Percentiles rank a stretch among this genome's conserved stretches.
phyloP scores from a whole-genome alignment of 2,113 vertebrate species.

The Oenanthe melanoleuca region DNA sequence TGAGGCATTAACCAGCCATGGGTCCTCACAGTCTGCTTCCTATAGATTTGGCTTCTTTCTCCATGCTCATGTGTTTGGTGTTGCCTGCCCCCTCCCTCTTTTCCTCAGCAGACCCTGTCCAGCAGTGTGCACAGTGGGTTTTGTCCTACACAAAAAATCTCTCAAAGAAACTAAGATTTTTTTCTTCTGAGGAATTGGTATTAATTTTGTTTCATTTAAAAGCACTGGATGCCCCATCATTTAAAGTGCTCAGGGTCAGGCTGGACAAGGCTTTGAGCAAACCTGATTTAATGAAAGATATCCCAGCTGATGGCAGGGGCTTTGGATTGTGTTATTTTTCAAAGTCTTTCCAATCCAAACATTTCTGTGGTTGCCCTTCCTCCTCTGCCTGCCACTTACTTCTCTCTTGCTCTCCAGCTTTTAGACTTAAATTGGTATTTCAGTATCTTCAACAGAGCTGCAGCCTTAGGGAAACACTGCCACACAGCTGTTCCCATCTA shows the following conservation, averaged over 20 bases:
- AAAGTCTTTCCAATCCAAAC: background rate
- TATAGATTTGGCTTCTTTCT: background rate
- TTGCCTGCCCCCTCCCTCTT: background rate
- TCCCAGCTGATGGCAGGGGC: background rate
- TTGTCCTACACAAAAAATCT: background rate
- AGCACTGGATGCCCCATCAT: background rate
- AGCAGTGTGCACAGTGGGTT: background rate
- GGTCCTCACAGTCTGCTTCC: background rate
- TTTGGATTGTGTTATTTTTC: background rate
- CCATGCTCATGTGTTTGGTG: accelerated
- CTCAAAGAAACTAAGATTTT: background rate
- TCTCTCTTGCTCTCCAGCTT: background rate
- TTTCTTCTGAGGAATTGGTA: background rate
- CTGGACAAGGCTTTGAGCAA: background rate
- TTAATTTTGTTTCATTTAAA: background rate
- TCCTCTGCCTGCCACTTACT: background rate
- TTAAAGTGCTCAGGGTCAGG: background rate
- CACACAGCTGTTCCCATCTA: background rate
- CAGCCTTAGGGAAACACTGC: background rate
- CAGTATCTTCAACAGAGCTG: background rate
- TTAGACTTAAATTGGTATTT: background rate
- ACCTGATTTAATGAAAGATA: background rate
- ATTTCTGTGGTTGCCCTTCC: background rate
- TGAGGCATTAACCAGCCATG: background rate
- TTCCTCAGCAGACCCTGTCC: background rate